phyloP scores from a whole-genome alignment of 2,797 vertebrate genomes.

The Phrynocephalus guinanensis region DNA sequence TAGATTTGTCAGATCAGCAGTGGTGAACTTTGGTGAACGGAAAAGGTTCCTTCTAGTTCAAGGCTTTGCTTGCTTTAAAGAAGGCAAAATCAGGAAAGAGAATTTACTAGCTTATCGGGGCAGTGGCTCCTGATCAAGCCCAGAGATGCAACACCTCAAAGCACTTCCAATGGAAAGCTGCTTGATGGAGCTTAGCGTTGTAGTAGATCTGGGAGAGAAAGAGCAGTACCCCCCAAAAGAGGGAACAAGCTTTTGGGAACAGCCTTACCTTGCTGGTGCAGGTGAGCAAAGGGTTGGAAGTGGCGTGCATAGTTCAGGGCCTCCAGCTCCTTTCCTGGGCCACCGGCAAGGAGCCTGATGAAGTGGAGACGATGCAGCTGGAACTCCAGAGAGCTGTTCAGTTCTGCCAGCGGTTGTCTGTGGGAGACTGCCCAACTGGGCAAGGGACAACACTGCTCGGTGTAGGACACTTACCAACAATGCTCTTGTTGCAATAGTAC shows the following conservation, averaged over 20 bases:
- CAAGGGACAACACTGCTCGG: conserved; percentile 22
- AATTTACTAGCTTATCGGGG: neutral
- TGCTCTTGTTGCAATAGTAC: neutral
- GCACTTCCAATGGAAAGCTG: neutral
- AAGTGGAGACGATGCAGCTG: conserved; percentile 91
- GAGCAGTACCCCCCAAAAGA: neutral
- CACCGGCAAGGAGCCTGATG: conserved; percentile 88
- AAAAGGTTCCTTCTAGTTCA: neutral
- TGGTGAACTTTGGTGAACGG: neutral
- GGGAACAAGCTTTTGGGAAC: conserved; percentile 14
- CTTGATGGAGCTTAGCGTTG: no score
- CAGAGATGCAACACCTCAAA: neutral
- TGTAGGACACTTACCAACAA: neutral
- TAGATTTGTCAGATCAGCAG: neutral
- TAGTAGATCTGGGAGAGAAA: neutral
- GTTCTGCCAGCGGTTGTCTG: conserved; percentile 87
- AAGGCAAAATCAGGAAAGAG: no score
- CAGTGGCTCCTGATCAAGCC: neutral
- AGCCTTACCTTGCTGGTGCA: conserved; percentile 88
- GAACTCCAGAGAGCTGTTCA: conserved; percentile 92
- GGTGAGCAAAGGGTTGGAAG: conserved; percentile 90
- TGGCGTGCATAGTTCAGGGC: conserved; percentile 90
- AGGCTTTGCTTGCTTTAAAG: no score
- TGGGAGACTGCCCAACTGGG: conserved; percentile 89
- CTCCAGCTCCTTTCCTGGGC: conserved; percentile 88